Evolutionary conservation across 2,113 vertebrate genomes (phyloP).

Genomic region (Panthera uncia): DNA sequence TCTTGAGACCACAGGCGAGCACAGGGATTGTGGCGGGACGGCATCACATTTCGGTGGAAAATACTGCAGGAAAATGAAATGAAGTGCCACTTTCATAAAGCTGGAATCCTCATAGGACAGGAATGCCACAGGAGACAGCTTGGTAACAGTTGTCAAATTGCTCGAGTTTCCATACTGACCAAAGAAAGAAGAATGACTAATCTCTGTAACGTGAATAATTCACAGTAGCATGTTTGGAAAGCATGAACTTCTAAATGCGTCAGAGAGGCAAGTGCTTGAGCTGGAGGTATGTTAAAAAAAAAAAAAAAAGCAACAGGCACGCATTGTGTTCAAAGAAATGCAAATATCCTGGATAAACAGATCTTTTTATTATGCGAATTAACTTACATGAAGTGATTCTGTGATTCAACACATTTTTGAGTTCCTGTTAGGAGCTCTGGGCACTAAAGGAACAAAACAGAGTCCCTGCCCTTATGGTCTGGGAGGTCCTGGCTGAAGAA

Average conservation of each 20-base stretch:
- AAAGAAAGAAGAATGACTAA: neutral
- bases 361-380: neutral
- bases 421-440: neutral
- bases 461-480: neutral
- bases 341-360: constrained; percentile 15
- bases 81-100: neutral
- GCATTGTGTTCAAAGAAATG: neutral
- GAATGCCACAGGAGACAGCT: neutral
- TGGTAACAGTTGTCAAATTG: neutral
- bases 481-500: neutral
- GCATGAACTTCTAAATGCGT: neutral
- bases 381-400: neutral
- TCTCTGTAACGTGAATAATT: neutral
- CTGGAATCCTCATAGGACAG: neutral
- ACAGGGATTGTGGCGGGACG: neutral
- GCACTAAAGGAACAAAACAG: neutral
- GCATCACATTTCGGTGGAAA: neutral
- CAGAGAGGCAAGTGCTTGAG: neutral
- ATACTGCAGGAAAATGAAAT: neutral
- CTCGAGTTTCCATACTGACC: neutral
- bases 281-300: neutral
- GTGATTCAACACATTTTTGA: neutral
- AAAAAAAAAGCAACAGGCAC: neutral
- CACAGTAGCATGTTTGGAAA: neutral
- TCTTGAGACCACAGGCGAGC: neutral